Evolutionary conservation across 2,113 vertebrate species (phyloP).

Genomic region (Natator depressus): DNA sequence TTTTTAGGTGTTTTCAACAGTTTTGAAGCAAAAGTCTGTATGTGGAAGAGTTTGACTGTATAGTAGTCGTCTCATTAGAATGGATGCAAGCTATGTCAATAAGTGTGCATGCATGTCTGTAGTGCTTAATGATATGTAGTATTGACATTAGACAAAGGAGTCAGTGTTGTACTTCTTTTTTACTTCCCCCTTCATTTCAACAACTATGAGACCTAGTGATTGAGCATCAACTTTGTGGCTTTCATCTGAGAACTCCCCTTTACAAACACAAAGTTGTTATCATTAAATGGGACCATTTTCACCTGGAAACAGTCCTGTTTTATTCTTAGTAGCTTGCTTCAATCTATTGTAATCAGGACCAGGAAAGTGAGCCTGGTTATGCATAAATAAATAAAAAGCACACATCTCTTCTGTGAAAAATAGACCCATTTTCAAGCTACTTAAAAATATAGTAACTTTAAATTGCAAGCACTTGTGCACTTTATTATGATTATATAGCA

Average conservation of each 20-base stretch:
- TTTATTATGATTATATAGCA: background rate
- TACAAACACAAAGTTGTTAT: background rate
- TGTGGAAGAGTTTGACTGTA: background rate
- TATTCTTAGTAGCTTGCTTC: background rate
- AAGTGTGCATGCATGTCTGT: background rate
- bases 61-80: background rate
- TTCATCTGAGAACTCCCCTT: background rate
- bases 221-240: background rate
- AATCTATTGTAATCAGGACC: background rate
- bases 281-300: background rate
- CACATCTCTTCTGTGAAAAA: background rate
- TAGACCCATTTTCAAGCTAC: background rate
- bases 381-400: background rate
- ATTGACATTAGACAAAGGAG: background rate
- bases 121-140: background rate
- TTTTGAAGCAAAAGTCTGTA: background rate
- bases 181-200: background rate
- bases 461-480: background rate
- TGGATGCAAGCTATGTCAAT: background rate
- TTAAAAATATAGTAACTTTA: background rate
- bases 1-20: slow-evolving; percentile 8
- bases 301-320: background rate
- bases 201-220: background rate
- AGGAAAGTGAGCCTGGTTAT: background rate
- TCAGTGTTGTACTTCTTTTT: background rate